Conservation (phyloP, 2,888 invertebrate genomes). For the Escarpia spicata region DNA sequence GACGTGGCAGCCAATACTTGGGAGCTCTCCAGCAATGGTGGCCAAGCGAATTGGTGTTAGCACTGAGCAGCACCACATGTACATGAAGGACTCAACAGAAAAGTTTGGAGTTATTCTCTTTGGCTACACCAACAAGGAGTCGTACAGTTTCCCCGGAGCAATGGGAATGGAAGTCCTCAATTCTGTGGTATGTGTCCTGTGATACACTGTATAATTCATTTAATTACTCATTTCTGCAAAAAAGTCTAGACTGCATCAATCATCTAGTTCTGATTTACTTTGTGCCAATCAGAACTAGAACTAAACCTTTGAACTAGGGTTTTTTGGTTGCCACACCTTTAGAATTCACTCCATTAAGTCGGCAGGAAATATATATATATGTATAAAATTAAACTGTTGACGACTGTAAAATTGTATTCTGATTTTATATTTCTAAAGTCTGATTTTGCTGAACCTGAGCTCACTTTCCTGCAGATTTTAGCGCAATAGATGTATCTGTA, state of each 20-base stretch:
- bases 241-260: neutral
- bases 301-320: neutral
- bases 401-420: neutral
- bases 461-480: neutral
- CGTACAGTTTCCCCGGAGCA: neutral
- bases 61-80: neutral
- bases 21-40: neutral
- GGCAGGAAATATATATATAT: neutral
- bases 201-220: neutral
- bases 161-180: neutral
- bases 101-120: slow-evolving; percentile 4
- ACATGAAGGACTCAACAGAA: slow-evolving; percentile 7
- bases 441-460: neutral
- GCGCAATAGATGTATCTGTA: neutral
- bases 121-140: neutral
- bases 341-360: neutral
- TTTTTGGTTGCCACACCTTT: neutral
- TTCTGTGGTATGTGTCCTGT: neutral
- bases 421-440: neutral
- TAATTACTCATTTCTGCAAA: neutral
- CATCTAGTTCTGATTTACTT: neutral
- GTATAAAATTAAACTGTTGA: neutral
- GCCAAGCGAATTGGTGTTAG: neutral
- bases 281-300: neutral
- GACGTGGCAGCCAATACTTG: neutral